phyloP scores from a whole-genome alignment of 2,888 invertebrate genomes.

The Lingula anatina region DNA sequence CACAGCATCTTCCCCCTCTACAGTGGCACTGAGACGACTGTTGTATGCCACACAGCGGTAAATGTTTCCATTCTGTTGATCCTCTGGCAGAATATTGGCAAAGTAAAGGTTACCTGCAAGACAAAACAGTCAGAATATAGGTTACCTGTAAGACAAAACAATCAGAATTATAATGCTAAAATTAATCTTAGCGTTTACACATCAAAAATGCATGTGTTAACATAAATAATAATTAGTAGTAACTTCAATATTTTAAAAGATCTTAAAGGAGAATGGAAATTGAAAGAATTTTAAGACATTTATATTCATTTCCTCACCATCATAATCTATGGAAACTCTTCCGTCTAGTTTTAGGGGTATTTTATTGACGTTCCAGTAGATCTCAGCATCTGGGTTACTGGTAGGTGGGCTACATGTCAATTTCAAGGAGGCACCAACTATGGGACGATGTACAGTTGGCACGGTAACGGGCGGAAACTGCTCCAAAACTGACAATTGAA shows the following conservation, averaged over 20 bases:
- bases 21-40: slow-evolving; percentile 60
- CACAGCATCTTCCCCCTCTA: slow-evolving; percentile 29
- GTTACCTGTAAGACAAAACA: too few relatives aligned
- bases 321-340: slow-evolving; percentile 90
- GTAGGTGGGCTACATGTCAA: slow-evolving; percentile 88
- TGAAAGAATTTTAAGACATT: too few relatives aligned
- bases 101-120: slow-evolving; percentile 85
- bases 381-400: slow-evolving; percentile 92
- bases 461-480: too few relatives aligned
- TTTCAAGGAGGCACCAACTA: slow-evolving; percentile 84
- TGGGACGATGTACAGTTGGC: too few relatives aligned
- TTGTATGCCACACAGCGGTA: slow-evolving; percentile 96
- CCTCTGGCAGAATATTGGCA: slow-evolving; percentile 81
- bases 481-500: too few relatives aligned
- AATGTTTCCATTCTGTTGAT: slow-evolving; percentile 73
- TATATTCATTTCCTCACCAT: too few relatives aligned
- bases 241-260: too few relatives aligned
- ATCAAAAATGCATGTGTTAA: too few relatives aligned
- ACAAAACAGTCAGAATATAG: slow-evolving; percentile 4
- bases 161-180: background rate
- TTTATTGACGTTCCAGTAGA: slow-evolving; percentile 85
- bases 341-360: slow-evolving; percentile 58
- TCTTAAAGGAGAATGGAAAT: too few relatives aligned
- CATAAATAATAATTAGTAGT: too few relatives aligned
- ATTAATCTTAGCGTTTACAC: background rate